Evolutionary conservation across 2,113 vertebrate species (phyloP).

Genomic region (Oxyura jamaicensis): DNA sequence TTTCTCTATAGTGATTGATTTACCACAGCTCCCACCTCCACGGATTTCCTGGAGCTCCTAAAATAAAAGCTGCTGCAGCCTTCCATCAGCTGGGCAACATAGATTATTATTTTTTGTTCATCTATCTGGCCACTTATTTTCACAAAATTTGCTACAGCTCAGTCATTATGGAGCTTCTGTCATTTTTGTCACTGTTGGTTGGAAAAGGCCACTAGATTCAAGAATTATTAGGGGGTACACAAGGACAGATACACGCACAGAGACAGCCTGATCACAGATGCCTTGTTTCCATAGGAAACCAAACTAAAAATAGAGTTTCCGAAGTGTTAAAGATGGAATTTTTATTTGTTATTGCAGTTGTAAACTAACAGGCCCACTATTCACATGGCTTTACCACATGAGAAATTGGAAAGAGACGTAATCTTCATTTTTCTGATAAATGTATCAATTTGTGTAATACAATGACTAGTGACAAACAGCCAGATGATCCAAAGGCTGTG

Average conservation of each 20-base stretch:
- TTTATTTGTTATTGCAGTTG: slow-evolving; percentile 72
- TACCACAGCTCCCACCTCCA: neutral
- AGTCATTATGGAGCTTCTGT: neutral
- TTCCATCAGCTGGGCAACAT: neutral
- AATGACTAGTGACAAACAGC: neutral
- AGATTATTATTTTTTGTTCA: neutral
- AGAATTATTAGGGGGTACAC: slow-evolving; percentile 70
- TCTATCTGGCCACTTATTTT: slow-evolving; percentile 7
- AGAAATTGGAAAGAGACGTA: slow-evolving; percentile 32
- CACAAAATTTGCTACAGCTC: neutral
- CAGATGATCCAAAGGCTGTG: neutral
- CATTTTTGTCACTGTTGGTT: slow-evolving; percentile 1
- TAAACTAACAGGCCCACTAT: slow-evolving; percentile 59
- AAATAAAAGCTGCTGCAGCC: neutral
- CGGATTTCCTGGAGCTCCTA: neutral
- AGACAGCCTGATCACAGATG: slow-evolving; percentile 69
- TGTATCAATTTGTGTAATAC: neutral
- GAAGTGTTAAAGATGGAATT: slow-evolving; percentile 72
- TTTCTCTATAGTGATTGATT: neutral
- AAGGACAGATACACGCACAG: slow-evolving; percentile 68
- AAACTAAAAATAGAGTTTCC: slow-evolving; percentile 71
- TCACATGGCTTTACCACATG: slow-evolving; percentile 51
- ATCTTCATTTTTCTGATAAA: slow-evolving; percentile 5
- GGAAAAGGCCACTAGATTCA: slow-evolving; percentile 34
- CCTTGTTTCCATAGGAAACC: slow-evolving; percentile 73